Conservation (phyloP, 2,113 vertebrate genomes). For the Rhizomys pruinosus region DNA sequence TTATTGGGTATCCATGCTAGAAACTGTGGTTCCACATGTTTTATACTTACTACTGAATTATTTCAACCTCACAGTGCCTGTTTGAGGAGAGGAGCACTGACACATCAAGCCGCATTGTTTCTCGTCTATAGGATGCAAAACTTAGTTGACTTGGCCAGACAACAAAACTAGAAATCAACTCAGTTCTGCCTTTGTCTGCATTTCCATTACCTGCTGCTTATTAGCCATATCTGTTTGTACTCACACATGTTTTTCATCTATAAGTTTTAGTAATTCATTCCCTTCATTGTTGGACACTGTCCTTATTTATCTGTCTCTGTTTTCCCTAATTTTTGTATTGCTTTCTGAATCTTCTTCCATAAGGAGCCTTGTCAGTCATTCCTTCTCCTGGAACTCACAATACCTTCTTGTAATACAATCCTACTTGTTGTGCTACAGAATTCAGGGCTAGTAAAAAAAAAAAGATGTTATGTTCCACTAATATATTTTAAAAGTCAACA, state of each 20-base stretch:
- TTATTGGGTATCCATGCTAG: not conserved
- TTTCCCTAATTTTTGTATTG: not conserved
- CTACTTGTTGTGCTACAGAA: not conserved
- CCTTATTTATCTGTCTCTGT: not conserved
- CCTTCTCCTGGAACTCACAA: not conserved
- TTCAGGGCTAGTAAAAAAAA: not conserved
- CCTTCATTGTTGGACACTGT: not conserved
- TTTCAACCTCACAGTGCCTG: not conserved
- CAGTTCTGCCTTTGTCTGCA: not conserved
- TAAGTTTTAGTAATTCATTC: not conserved
- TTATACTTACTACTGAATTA: not conserved
- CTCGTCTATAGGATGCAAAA: not conserved
- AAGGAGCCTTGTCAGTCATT: not conserved
- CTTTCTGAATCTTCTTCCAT: not conserved
- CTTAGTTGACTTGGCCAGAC: not conserved
- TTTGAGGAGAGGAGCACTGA: not conserved
- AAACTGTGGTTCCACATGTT: not conserved
- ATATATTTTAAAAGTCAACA: not conserved
- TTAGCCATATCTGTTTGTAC: fast-evolving
- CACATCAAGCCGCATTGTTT: slow-evolving; percentile 7
- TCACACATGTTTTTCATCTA: not conserved
- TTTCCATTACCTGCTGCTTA: not conserved
- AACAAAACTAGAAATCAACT: not conserved
- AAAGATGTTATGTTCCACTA: not conserved
- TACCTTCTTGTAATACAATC: not conserved